A percentile compares a stretch with the other conserved stretches of the same genome.
These are phyloP conservation scores for Siphonodentalium dalli DNA, from an alignment of 2,888 invertebrate genomes.

Conservation along the genomic window DNA sequence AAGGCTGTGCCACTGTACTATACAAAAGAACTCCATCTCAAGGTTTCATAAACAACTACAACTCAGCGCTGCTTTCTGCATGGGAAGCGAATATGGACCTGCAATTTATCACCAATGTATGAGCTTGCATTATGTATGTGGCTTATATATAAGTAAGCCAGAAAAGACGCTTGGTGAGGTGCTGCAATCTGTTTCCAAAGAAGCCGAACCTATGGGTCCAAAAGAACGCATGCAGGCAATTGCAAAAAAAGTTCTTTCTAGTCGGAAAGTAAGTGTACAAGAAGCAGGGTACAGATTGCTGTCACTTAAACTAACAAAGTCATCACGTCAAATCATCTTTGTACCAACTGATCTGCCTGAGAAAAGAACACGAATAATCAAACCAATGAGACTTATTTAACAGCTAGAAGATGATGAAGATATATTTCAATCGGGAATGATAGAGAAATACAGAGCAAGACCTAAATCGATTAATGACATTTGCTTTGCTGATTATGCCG, in stretches of 20 bases:
- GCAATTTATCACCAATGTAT: constrained; percentile 30
- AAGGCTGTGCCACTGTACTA: too few relatives aligned
- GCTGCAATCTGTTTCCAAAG: constrained; percentile 16
- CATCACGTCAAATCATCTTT: constrained; percentile 19
- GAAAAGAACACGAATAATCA: constrained; percentile 37
- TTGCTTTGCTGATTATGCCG: constrained; percentile 50
- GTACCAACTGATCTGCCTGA: constrained; percentile 33
- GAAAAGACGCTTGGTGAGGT: constrained; percentile 27
- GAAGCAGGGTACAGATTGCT: constrained; percentile 27
- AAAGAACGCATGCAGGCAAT: constrained; percentile 18
- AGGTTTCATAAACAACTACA: too few relatives aligned
- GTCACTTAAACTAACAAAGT: constrained; percentile 23
- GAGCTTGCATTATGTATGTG: constrained; percentile 29
- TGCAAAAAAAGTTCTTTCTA: constrained; percentile 25
- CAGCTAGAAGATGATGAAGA: constrained; percentile 23
- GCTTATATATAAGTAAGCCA: constrained; percentile 27
- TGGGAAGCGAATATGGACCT: constrained; percentile 31
- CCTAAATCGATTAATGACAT: constrained; percentile 37
- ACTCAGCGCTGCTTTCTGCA: too few relatives aligned
- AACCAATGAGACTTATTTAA: constrained; percentile 30
- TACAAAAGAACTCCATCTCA: too few relatives aligned
- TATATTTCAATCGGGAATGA: constrained; percentile 21
- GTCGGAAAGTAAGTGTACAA: constrained; percentile 27
- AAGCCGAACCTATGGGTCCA: constrained; percentile 5
- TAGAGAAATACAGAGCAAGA: constrained; percentile 43